Base-by-base conservation (phyloP, 2,888 invertebrate species). In the Punctoribates punctum region DNA sequence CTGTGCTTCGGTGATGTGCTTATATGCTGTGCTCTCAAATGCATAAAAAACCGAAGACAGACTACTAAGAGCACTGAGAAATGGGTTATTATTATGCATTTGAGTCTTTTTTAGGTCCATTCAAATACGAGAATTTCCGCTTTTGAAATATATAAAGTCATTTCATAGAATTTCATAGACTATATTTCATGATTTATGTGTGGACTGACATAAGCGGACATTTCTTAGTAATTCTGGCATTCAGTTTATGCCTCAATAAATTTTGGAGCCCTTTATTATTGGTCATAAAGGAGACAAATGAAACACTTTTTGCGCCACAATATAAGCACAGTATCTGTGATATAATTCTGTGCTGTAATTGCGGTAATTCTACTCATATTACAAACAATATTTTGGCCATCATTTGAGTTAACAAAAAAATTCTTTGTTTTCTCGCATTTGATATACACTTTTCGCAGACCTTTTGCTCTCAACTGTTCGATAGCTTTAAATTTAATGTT, bases 151-250 rank as follows among this genome's bases (percentile, higher is more conserved):
- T 34, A 29, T 34, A 27, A 62, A 62, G 62, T 62, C 34, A 17
- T 62, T 34, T 6, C 9, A n/a, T 9, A 25, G 20, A 25, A 25
- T 57, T 20, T 62, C 29, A 34, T 62, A 62, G 62, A 62, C 62
- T 62, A 62, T 62, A 20, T 62, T 62, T 62, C n/a, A 62, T 62
- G 62, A 62, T 62, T 62, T 62, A 62, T 62, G 27, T 34, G 27
- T 17, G 27, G 34, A 62, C 11, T 62, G 62, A 62, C 62, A 62
- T 62, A 27, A 62, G 23, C 23, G 62, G 34, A 62, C 62, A 62
- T 34, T 62, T 62, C 62, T 23, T 27, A 27, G 62, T 34, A 62
- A 34, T 62, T 62, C 62, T 62, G 5, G 23, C 23, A 62, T 29
- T 29, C 62, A 62, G 62, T 62, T 48, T 54, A 54, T 54, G 54